phyloP scores from a whole-genome alignment of 2,113 vertebrate genomes.

The Neolamprologus sp. region DNA sequence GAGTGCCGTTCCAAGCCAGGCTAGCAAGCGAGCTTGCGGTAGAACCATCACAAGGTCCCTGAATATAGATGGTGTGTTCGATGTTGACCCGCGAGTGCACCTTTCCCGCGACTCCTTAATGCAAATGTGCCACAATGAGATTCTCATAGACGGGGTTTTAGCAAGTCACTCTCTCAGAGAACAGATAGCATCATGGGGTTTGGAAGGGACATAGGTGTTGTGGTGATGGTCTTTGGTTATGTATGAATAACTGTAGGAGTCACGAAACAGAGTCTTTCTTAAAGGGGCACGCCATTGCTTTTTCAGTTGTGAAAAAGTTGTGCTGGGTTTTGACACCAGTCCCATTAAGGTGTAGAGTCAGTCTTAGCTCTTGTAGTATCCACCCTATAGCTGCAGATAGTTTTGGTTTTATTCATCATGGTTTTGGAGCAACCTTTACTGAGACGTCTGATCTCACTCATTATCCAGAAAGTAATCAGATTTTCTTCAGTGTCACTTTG shows the following conservation, averaged over 20 bases:
- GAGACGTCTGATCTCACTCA: neutral
- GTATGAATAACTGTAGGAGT: neutral
- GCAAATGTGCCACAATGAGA: neutral
- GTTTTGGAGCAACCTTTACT: neutral
- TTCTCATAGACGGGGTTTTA: neutral
- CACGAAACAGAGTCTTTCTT: neutral
- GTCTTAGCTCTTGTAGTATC: neutral
- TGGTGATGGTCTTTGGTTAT: neutral
- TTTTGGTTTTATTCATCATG: neutral
- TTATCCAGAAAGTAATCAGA: neutral
- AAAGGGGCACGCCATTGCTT: neutral
- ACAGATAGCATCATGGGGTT: neutral
- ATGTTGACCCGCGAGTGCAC: conserved; percentile 41
- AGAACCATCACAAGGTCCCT: conserved; percentile 46
- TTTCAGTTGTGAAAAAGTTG: neutral
- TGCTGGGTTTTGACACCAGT: neutral
- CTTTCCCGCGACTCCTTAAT: neutral
- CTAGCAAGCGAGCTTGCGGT: conserved; percentile 46
- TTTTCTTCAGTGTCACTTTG: neutral
- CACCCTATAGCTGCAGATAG: neutral
- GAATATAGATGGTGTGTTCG: conserved; percentile 43
- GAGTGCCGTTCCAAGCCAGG: conserved; percentile 52
- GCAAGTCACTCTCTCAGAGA: neutral
- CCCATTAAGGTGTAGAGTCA: neutral
- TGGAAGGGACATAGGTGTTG: neutral